These are phyloP conservation scores for Andricus quercusramuli DNA, from an alignment of 2,888 invertebrate species.

Conservation along the genomic window DNA sequence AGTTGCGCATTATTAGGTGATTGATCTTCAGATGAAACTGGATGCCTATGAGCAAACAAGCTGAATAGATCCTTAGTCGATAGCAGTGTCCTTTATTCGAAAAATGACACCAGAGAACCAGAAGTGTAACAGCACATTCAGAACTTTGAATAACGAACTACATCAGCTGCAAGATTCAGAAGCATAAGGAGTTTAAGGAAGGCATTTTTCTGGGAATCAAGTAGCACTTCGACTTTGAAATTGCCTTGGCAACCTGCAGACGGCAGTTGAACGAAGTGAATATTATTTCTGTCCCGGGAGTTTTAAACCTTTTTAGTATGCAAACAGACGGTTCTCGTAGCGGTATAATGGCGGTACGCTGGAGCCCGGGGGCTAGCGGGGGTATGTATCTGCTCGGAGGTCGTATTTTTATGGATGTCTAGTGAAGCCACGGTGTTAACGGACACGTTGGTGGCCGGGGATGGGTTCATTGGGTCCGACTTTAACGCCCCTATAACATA, in stretches of 20 bases:
- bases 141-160: background rate
- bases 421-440: constrained; percentile 52
- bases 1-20: too few relatives aligned
- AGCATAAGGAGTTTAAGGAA: background rate
- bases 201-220: constrained; percentile 9
- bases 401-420: constrained; percentile 59
- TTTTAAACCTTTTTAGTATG: constrained; percentile 73
- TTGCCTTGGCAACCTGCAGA: background rate
- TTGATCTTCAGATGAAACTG: too few relatives aligned
- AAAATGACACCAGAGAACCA: background rate
- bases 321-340: constrained; percentile 70
- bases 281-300: constrained; percentile 70
- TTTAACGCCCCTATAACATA: constrained; percentile 55
- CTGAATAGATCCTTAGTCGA: background rate
- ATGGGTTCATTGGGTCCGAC: constrained; percentile 45
- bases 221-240: constrained; percentile 2
- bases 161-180: background rate
- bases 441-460: constrained; percentile 49
- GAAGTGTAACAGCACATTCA: background rate
- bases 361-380: constrained; percentile 48
- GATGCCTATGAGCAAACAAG: background rate
- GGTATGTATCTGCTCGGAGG: constrained; percentile 52
- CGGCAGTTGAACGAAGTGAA: constrained; percentile 58
- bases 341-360: constrained; percentile 63
- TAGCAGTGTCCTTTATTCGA: background rate